phyloP scores from a whole-genome alignment of 2,888 invertebrate genomes.

The Sepioteuthis lessoniana region DNA sequence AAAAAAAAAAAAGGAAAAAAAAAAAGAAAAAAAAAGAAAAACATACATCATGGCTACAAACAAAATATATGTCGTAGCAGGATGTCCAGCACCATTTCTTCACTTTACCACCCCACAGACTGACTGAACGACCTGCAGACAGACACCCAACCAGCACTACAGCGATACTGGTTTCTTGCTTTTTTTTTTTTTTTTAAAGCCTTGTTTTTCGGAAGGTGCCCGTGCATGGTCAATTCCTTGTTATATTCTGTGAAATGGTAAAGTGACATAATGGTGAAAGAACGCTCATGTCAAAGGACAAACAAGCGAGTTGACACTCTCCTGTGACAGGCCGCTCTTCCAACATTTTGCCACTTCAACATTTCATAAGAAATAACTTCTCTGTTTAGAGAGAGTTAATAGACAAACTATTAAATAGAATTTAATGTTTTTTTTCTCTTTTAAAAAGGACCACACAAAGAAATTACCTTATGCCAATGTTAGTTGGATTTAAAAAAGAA shows the following conservation, averaged over 20 bases:
- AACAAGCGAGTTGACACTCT: neutral
- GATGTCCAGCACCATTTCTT: constrained; percentile 47
- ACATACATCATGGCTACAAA: constrained; percentile 1
- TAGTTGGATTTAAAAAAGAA: constrained; percentile 8
- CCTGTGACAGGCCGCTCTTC: constrained; percentile 46
- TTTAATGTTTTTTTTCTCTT: neutral
- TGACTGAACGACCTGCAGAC: constrained; percentile 47
- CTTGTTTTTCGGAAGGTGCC: constrained; percentile 23
- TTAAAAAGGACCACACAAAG: neutral
- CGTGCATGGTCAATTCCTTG: neutral
- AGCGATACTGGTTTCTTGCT: neutral
- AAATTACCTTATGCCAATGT: neutral
- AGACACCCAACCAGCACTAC: constrained; percentile 38
- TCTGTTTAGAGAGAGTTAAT: neutral
- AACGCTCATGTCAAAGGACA: constrained; percentile 47
- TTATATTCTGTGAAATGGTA: constrained; percentile 49
- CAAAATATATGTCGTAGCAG: constrained; percentile 38
- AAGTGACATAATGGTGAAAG: constrained; percentile 49
- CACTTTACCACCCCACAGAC: constrained; percentile 49
- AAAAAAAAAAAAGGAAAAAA: no score
- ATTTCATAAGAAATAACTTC: constrained; percentile 48
- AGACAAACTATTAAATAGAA: neutral
- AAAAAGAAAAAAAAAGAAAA: neutral
- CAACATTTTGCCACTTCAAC: constrained; percentile 49
- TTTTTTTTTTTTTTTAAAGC: neutral